Evolutionary conservation across 2,113 vertebrate species (phyloP), one percentile per base, ranked within the genome.

Genomic region (Butastur rufipennis): DNA sequence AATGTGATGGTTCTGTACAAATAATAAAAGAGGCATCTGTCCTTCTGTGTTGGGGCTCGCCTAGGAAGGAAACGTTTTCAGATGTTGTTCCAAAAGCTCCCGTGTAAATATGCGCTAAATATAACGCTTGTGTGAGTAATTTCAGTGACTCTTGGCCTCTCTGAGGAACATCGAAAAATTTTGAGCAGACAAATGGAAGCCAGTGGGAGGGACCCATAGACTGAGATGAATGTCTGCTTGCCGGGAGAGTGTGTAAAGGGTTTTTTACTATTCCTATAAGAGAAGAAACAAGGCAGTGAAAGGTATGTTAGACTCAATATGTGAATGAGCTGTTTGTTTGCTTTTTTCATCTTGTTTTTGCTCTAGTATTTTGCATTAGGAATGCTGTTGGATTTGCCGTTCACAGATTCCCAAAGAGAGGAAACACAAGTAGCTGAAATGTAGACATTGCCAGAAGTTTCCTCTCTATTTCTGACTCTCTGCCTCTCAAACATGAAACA

Each of bases 61-160:
- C 8, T 34, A 65, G 42, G 22, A 81, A 92, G 43, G 8, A 81
- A 81, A 11, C 2, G 5, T 62, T 71, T 91, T 63, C 13, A 36
- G 15, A n/a, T 45, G 16, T 38, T 74, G 12, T 15, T 92, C 21
- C 43, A 53, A 62, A 71, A 82, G 15, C 31, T 77, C 5, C 22
- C 0, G 0, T 58, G 8, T 50, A 68, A 1, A 0, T 11, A 26
- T 63, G 11, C 27, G 11, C 8, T 67, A 68, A 56, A n/a, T 14
- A 53, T 10, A 72, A 38, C 9, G 61, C 4, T 43, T 2, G 1
- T 10, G 36, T 61, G 40, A 85, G 16, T n/a, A 56, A 77, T 72
- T 80, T 77, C 29, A 62, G 7, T 53, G 32, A 31, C 9, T 84
- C 11, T 56, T 61, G 29, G 9, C 7, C 43, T 81, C 27, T 78